Conservation (phyloP, 2,113 vertebrate genomes). For the Cephalopterus ornatus region DNA sequence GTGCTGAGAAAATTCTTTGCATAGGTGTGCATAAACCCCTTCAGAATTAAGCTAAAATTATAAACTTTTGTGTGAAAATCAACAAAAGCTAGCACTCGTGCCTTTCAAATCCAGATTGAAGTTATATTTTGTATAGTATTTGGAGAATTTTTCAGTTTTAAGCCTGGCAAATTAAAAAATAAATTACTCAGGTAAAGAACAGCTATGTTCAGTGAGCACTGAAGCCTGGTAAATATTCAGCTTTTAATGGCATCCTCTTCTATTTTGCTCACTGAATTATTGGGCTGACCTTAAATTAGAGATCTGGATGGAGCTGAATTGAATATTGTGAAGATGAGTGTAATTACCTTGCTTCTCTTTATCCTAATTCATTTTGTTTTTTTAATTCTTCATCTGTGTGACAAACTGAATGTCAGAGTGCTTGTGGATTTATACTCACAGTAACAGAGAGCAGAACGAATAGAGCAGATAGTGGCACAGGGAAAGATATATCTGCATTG, state of each 20-base stretch:
- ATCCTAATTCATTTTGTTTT: slow-evolving; percentile 33
- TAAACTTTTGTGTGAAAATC: background rate
- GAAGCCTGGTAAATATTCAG: slow-evolving; percentile 47
- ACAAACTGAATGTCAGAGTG: slow-evolving; percentile 6
- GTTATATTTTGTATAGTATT: background rate
- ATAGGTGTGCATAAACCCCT: background rate
- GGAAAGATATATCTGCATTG: background rate
- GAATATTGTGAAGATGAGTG: slow-evolving; percentile 47
- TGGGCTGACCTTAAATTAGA: slow-evolving; percentile 62
- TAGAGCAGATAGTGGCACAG: background rate
- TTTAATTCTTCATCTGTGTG: slow-evolving; percentile 23
- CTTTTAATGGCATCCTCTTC: slow-evolving; percentile 58
- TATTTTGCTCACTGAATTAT: slow-evolving; percentile 58
- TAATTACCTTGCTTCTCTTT: slow-evolving; percentile 46
- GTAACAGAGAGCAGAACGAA: background rate
- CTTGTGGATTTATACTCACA: background rate
- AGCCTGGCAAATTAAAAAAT: background rate
- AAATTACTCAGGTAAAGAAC: background rate
- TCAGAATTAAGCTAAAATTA: background rate
- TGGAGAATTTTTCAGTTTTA: background rate
- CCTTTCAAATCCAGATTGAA: background rate
- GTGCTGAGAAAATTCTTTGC: background rate
- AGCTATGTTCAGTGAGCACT: background rate
- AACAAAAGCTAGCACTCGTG: background rate
- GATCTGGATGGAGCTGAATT: slow-evolving; percentile 47